These are phyloP conservation scores for Chiloscyllium plagiosum DNA, from an alignment of 2,113 vertebrate genomes.

Conservation along the genomic window DNA sequence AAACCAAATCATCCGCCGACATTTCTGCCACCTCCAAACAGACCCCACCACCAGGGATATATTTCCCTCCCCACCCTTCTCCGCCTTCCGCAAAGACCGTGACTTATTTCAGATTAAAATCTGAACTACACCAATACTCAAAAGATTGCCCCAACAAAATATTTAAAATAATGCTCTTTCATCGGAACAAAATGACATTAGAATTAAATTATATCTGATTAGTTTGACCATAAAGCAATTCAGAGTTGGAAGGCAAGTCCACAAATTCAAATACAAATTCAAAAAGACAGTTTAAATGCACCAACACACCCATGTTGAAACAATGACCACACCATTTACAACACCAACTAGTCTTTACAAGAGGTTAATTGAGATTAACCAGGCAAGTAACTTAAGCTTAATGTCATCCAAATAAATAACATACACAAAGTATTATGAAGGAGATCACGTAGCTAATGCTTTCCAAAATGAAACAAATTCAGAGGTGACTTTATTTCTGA, in stretches of 20 bases:
- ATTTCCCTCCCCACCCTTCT: no score
- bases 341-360: not conserved
- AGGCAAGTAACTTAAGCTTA: not conserved
- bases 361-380: not conserved
- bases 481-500: no score
- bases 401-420: not conserved
- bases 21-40: no score
- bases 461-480: not conserved
- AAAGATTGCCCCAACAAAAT: no score
- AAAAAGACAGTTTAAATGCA: not conserved
- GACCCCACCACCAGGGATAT: no score
- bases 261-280: not conserved
- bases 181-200: not conserved
- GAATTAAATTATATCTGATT: no score
- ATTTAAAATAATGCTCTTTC: not conserved
- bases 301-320: not conserved
- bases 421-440: not conserved
- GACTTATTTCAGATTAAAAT: no score
- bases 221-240: no score
- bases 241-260: not conserved
- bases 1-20: no score
- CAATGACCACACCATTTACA: not conserved
- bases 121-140: no score
- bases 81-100: no score
- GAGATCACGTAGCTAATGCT: not conserved